These are phyloP conservation scores for Synaphobranchus kaupii DNA, from an alignment of 2,797 vertebrate genomes.

Conservation along the genomic window DNA sequence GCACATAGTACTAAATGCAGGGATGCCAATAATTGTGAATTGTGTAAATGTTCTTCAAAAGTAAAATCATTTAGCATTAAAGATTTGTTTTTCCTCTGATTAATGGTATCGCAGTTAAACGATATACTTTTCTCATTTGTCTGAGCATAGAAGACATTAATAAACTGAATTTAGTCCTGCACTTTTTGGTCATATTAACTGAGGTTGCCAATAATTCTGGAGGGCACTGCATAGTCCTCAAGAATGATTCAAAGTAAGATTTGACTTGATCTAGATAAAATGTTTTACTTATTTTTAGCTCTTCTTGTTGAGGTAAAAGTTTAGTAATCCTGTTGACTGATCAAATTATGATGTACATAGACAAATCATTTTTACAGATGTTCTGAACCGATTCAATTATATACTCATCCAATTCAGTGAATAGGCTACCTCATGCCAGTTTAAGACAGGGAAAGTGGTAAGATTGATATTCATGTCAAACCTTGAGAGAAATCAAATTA, in stretches of 20 bases:
- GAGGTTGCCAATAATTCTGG: no score
- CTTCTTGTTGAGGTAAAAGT: conserved; percentile 33
- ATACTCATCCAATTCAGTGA: conserved; percentile 56
- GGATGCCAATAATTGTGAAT: no score
- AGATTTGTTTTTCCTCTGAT: no score
- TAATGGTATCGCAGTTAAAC: no score
- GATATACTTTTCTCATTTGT: no score
- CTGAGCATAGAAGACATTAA: no score
- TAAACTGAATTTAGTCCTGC: no score
- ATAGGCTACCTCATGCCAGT: conserved; percentile 43
- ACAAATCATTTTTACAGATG: conserved; percentile 55
- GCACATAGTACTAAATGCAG: no score
- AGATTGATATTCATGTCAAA: conserved; percentile 47
- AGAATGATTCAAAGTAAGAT: conserved; percentile 49
- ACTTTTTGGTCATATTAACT: no score
- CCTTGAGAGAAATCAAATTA: conserved; percentile 49
- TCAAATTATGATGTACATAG: conserved; percentile 40
- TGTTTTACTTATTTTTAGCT: conserved; percentile 40
- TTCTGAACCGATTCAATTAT: conserved; percentile 64
- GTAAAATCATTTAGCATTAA: no score
- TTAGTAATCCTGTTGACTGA: conserved; percentile 48
- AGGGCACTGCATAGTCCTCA: conserved; percentile 41
- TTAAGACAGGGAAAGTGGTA: conserved; percentile 35
- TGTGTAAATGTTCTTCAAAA: no score
- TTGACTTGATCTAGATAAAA: conserved; percentile 46